These are phyloP conservation scores for Aptenodytes forsteri DNA, from an alignment of 2,113 vertebrate genomes.

Conservation along the genomic window DNA sequence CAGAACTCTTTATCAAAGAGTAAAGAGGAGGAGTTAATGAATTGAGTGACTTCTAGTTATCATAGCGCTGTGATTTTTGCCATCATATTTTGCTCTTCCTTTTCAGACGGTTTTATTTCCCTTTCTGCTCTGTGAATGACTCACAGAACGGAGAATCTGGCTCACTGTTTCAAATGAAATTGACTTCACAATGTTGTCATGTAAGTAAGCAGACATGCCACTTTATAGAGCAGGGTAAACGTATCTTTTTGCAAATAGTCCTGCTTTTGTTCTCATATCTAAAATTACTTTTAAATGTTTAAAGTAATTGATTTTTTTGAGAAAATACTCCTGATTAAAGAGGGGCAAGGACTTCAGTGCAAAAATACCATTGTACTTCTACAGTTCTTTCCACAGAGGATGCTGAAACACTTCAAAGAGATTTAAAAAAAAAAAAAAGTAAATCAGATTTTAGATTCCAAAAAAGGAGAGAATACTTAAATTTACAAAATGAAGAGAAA, in stretches of 20 bases:
- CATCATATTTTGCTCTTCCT: background rate
- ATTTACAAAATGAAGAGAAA: background rate
- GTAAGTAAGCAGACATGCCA: background rate
- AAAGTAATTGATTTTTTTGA: background rate
- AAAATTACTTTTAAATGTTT: background rate
- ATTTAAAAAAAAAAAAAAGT: no score
- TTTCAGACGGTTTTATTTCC: background rate
- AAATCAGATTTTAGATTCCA: background rate
- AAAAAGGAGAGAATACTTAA: background rate
- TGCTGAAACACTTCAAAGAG: background rate
- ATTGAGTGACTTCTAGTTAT: background rate
- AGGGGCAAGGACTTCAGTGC: background rate
- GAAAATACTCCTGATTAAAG: background rate
- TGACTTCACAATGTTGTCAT: background rate
- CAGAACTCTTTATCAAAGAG: background rate
- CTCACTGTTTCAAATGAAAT: background rate
- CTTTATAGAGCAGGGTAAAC: background rate
- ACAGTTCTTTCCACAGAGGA: background rate
- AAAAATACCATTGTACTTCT: background rate
- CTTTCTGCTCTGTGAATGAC: background rate
- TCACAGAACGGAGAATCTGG: background rate
- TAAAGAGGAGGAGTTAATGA: background rate
- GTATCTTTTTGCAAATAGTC: background rate
- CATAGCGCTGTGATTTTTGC: background rate
- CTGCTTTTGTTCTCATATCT: background rate